phyloP scores from a whole-genome alignment of 2,888 invertebrate genomes.

The Ormyrus nitidulus region DNA sequence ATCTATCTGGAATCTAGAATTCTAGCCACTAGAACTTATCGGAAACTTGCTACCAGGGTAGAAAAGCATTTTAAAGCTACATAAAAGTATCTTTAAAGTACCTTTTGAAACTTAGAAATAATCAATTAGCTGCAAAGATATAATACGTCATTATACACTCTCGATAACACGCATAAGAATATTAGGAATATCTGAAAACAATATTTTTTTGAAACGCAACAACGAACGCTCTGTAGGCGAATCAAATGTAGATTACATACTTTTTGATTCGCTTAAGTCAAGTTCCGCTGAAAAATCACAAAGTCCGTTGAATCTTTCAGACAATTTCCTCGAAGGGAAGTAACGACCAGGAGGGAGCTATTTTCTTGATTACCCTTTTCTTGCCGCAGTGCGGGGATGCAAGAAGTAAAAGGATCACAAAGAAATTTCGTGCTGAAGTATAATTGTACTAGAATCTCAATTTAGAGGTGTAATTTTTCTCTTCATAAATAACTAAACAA shows the following conservation, averaged over 20 bases:
- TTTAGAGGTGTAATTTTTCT: background rate
- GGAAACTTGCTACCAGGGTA: too few relatives aligned
- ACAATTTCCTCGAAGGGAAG: slow-evolving; percentile 51
- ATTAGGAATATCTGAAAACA: too few relatives aligned
- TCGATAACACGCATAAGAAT: too few relatives aligned
- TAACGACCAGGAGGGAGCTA: slow-evolving; percentile 49
- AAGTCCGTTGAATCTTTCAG: slow-evolving; percentile 49
- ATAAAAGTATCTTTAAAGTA: too few relatives aligned
- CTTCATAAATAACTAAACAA: background rate
- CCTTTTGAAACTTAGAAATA: too few relatives aligned
- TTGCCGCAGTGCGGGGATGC: slow-evolving; percentile 1
- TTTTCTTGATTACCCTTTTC: slow-evolving; percentile 58
- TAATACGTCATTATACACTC: too few relatives aligned
- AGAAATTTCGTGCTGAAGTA: slow-evolving; percentile 19
- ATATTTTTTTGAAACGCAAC: too few relatives aligned
- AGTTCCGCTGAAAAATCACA: slow-evolving; percentile 30
- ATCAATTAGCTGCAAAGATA: too few relatives aligned
- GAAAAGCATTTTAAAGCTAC: too few relatives aligned
- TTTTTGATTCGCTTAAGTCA: slow-evolving; percentile 29
- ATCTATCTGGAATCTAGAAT: too few relatives aligned
- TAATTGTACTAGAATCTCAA: slow-evolving; percentile 14
- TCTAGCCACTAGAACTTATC: too few relatives aligned
- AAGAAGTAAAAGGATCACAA: slow-evolving; percentile 21
- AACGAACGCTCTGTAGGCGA: background rate
- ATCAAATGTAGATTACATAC: background rate